These are phyloP conservation scores for Pseudochromis fuscus DNA, from an alignment of 2,797 vertebrate species.

Conservation along the genomic window DNA sequence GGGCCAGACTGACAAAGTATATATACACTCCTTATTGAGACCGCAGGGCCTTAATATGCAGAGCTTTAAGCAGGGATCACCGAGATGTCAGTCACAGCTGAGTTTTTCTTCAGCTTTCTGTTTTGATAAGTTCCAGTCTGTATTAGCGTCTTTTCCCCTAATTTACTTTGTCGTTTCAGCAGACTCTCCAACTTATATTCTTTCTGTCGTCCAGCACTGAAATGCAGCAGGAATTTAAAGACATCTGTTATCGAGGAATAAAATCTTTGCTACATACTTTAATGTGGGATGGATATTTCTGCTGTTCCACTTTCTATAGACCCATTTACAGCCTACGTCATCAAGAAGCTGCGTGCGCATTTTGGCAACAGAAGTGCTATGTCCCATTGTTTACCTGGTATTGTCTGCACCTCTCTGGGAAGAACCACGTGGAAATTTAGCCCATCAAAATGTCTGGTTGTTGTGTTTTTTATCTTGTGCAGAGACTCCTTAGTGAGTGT, in stretches of 20 bases:
- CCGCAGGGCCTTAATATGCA: constrained; percentile 16
- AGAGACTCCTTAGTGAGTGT: too few relatives aligned
- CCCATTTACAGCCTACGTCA: too few relatives aligned
- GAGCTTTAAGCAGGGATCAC: constrained; percentile 25
- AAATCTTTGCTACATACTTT: not conserved
- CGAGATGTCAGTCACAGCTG: constrained; percentile 35
- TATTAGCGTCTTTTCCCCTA: not conserved
- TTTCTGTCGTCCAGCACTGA: not conserved
- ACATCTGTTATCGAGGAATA: not conserved
- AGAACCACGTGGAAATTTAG: too few relatives aligned
- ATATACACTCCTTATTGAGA: constrained; percentile 24
- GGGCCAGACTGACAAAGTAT: constrained; percentile 48
- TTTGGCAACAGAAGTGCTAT: too few relatives aligned
- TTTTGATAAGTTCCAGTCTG: constrained; percentile 13
- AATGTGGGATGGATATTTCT: too few relatives aligned
- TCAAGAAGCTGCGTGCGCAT: too few relatives aligned
- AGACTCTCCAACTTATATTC: not conserved
- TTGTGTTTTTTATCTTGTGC: too few relatives aligned
- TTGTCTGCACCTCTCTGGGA: too few relatives aligned
- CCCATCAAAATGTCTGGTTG: too few relatives aligned
- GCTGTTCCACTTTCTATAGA: too few relatives aligned
- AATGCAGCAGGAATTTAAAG: not conserved
- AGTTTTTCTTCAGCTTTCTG: constrained; percentile 9
- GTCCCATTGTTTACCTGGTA: too few relatives aligned
- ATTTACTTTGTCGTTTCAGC: not conserved